Evolutionary conservation across 2,888 invertebrate genomes (phyloP), one percentile per base, ranked within the genome.

Genomic region (Corythucha ciliata): DNA sequence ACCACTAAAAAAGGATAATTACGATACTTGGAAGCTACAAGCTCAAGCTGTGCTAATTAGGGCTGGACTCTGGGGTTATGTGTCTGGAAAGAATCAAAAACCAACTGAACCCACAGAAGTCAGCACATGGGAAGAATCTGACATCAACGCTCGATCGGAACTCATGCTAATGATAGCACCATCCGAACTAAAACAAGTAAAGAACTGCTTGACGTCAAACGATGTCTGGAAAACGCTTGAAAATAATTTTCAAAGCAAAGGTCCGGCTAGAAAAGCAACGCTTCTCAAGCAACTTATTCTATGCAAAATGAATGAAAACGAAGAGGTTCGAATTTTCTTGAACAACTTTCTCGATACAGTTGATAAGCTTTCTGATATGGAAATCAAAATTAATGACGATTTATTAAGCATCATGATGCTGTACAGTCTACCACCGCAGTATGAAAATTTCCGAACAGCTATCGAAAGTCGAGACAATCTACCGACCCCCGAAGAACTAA

Each of bases 201-300:
- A 61, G 27, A 53, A 54, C 21, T 59, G 59, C 33, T 36, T 33
- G 2, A 66, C 65, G 2, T 60, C 67, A 2, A 60, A 59, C 5
- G 62, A 64, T 12, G 57, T 68, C 18, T 70, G 68, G 69, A 14
- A 56, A 6, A 47, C 16, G 27, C 37, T 20, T 16, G 37, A 37
- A 37, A 22, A 36, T 20, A 47, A 36, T 22, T 47, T 36, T 37
- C 20, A 16, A 16, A 20, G 26, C 4, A 14, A 34, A 46, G 46
- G 46, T 40, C 46, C 46, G 7, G 67, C 67, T 1, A 55, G 65
- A 29, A 69, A 69, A 52, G 68, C 68, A 0, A 67, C 64, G 3
- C 53, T 69, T 4, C 52, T 70, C 12, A 69, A 70, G 44, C 59
- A 63, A 29, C 54, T 69, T 3, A 62, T 63, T 3, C 48, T 67